phyloP scores from a whole-genome alignment of 1,140 invertebrate species.

The Orius laevigatus region DNA sequence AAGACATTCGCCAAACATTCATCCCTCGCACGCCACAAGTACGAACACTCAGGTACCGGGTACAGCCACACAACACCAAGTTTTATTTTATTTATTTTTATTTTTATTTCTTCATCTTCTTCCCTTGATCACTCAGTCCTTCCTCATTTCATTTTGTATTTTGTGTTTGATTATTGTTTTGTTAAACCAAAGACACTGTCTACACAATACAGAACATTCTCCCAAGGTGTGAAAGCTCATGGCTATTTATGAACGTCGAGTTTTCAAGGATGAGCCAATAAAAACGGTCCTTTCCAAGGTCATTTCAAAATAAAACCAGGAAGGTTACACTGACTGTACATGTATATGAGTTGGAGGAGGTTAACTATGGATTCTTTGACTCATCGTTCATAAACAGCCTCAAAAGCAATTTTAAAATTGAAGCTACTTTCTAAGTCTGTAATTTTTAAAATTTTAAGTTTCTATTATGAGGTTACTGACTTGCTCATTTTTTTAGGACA shows the following conservation, averaged over 20 bases:
- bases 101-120: constrained; percentile 11
- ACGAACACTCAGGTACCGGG: constrained; percentile 91
- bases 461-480: no score
- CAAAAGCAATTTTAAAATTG: no score
- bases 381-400: no score
- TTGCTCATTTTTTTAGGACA: constrained; percentile 56
- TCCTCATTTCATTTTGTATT: constrained; percentile 10
- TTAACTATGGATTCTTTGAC: constrained; percentile 13
- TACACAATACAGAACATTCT: not conserved
- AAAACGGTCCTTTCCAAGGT: no score
- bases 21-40: constrained; percentile 94
- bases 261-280: no score
- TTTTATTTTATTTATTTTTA: constrained; percentile 9
- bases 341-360: not conserved
- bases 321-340: not conserved
- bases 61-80: constrained; percentile 4
- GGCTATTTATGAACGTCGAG: no score
- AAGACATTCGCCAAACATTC: constrained; percentile 98
- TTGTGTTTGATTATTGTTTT: constrained; percentile 1
- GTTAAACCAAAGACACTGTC: not conserved
- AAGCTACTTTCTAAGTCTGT: no score
- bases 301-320: not conserved
- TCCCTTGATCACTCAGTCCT: no score
- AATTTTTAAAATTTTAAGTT: constrained; percentile 10
- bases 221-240: not conserved